Base-by-base conservation (phyloP, 2,113 vertebrate species). In the Barbus barbus region DNA sequence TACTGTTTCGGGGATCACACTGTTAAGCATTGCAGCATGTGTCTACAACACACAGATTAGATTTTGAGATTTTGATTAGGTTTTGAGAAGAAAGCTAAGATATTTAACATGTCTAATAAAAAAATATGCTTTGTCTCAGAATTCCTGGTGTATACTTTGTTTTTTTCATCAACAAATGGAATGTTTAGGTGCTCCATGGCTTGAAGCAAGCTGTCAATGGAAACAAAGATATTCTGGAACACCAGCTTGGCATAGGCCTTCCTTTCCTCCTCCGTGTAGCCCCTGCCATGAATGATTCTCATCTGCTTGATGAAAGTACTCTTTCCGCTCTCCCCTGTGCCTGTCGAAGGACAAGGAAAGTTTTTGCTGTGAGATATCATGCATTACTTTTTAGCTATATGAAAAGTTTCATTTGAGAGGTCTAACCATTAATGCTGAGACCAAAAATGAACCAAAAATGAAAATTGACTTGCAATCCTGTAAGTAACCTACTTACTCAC, bases 261-360 rank as follows among this genome's bases (percentile, higher is more conserved):
- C 76, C 90, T 93, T 71, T 97, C 96, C 44, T 91, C 90, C 3
- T 97, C 95, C 1, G 81, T 93, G 91, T 96, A 97, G 63, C 96
- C 96, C 11, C 88, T 91, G 5, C 96, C 96, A 48, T 99, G 97
- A 90, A 99, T 97, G 93, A 99, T 99, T 93, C 97, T 95, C 96
- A 99, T 98, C 92, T 99, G 96, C 87, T 99, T 97, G 91, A 97
- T 96, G 83, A 98, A 97, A 0, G 95, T 97, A 88, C 96, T 97
- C 88, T 98, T 97, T 56, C 96, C 96, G 86, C 96, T 97, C 86
- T 97, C 96, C 61, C 95, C 96, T 36, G 96, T 96, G 77, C 96
- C 96, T 97, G 87, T 86, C 58, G 36, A 73, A 14, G 9, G 48
- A 75, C 73, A 75, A 22, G 16, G 44, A 31, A 13, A 26, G 16